A percentile compares a stretch with the other conserved stretches of the same genome.
Conservation (phyloP, 2,113 vertebrate species). For the Calypte anna region DNA sequence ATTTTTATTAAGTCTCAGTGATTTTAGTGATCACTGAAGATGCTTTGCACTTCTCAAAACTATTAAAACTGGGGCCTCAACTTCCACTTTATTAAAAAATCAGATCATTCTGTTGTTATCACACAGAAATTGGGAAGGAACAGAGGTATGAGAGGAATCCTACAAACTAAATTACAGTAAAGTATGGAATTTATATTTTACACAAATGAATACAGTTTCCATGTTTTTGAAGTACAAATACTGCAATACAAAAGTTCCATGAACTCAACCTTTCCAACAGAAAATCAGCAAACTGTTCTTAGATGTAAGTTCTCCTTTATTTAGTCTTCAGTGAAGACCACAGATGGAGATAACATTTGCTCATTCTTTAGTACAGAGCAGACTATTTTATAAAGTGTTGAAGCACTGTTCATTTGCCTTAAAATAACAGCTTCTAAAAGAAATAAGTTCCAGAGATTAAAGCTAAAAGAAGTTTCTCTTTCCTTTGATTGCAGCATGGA, state of each 20-base stretch:
- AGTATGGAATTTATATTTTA: not conserved
- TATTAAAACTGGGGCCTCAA: not conserved
- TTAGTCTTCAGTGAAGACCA: slow-evolving; percentile 8
- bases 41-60: not conserved
- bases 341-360: slow-evolving; percentile 56
- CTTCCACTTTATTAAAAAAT: not conserved
- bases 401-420: slow-evolving; percentile 41
- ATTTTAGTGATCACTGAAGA: not conserved
- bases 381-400: slow-evolving; percentile 7
- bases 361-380: slow-evolving; percentile 11
- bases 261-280: not conserved
- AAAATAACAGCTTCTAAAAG: slow-evolving; percentile 26
- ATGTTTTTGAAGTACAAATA: not conserved
- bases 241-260: not conserved
- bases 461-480: not conserved
- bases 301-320: not conserved
- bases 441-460: not conserved
- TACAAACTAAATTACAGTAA: not conserved
- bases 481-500: not conserved
- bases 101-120: not conserved
- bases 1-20: not conserved
- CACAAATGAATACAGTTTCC: not conserved
- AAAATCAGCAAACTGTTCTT: not conserved
- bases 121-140: not conserved
- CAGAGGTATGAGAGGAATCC: not conserved